These are phyloP conservation scores for Anguilla obscura DNA, from an alignment of 2,797 vertebrate species.

Conservation along the genomic window DNA sequence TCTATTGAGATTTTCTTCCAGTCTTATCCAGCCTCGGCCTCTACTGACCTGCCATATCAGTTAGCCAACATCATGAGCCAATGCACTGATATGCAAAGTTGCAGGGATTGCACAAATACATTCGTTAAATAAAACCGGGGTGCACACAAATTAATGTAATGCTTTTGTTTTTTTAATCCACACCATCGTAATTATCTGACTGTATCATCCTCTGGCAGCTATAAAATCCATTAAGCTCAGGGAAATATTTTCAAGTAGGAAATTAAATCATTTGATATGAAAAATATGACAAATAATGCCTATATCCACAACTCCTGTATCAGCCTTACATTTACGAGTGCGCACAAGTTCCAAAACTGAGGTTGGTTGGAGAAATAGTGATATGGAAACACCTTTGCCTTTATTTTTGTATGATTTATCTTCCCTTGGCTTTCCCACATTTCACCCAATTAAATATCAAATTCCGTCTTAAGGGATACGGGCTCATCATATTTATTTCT, in stretches of 20 bases:
- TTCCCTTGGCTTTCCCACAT: neutral
- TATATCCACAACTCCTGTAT: neutral
- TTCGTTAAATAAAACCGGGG: neutral
- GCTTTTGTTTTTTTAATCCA: neutral
- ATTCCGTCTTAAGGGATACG: neutral
- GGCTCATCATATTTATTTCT: neutral
- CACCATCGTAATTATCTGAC: neutral
- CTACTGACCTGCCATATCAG: slow-evolving; percentile 68
- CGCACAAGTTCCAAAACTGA: neutral
- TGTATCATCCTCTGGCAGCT: neutral
- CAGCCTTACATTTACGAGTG: neutral
- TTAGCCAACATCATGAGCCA: slow-evolving; percentile 57
- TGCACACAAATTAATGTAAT: neutral
- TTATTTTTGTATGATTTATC: neutral
- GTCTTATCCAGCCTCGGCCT: slow-evolving; percentile 67
- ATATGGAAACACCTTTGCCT: neutral
- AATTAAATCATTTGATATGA: neutral
- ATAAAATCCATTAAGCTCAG: neutral
- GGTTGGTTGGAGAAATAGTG: neutral
- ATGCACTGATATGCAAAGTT: neutral
- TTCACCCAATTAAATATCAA: neutral
- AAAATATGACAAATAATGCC: neutral
- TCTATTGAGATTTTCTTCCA: slow-evolving; percentile 51
- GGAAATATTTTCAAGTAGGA: neutral
- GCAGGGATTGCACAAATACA: neutral